A percentile compares a stretch with the other conserved stretches of the same genome.
These are phyloP conservation scores for Lepidochitona cinerea DNA, from an alignment of 2,888 invertebrate genomes.

Conservation along the genomic window DNA sequence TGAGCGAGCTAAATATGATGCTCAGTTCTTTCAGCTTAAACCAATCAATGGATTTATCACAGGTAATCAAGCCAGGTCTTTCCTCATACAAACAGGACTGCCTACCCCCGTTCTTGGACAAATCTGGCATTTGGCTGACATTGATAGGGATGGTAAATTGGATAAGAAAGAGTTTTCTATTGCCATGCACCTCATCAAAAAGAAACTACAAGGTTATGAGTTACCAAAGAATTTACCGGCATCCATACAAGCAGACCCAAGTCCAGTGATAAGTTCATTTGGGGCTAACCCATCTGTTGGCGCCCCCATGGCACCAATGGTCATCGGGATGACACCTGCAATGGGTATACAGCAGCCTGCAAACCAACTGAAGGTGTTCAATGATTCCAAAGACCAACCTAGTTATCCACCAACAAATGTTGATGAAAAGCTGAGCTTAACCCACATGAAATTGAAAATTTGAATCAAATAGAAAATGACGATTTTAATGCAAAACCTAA, in stretches of 20 bases:
- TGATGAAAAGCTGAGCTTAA: too few relatives aligned
- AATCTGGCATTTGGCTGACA: slow-evolving; percentile 70
- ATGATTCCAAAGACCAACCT: too few relatives aligned
- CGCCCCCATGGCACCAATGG: slow-evolving; percentile 34
- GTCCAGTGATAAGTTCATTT: slow-evolving; percentile 52
- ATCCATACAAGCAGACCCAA: slow-evolving; percentile 69
- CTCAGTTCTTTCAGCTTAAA: slow-evolving; percentile 90
- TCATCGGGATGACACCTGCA: slow-evolving; percentile 29
- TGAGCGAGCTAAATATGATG: slow-evolving; percentile 89
- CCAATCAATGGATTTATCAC: slow-evolving; percentile 90
- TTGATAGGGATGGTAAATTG: slow-evolving; percentile 71
- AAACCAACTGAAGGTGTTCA: too few relatives aligned
- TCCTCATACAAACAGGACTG: slow-evolving; percentile 70
- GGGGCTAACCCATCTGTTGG: slow-evolving; percentile 43
- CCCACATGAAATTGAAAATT: too few relatives aligned
- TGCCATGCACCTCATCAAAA: slow-evolving; percentile 71
- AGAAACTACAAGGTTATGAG: slow-evolving; percentile 92
- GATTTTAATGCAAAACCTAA: too few relatives aligned
- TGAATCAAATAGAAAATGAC: too few relatives aligned
- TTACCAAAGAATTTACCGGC: slow-evolving; percentile 90
- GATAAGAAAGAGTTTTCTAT: slow-evolving; percentile 71
- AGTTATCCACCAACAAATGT: too few relatives aligned
- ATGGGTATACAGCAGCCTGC: too few relatives aligned
- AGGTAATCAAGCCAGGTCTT: slow-evolving; percentile 73
- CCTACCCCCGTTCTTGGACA: slow-evolving; percentile 66